phyloP scores from a whole-genome alignment of 2,888 invertebrate genomes.

The Coleophora deauratella region DNA sequence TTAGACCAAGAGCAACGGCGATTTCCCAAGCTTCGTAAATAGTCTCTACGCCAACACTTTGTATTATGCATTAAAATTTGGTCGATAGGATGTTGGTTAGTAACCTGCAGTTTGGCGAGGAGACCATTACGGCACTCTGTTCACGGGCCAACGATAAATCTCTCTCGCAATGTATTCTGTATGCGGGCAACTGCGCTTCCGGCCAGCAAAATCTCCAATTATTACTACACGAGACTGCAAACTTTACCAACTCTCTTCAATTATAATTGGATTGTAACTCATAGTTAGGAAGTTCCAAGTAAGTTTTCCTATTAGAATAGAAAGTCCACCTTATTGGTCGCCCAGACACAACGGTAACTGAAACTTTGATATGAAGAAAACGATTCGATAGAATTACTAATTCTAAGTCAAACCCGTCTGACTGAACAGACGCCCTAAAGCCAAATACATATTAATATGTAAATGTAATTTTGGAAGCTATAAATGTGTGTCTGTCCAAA shows the following conservation, averaged over 20 bases:
- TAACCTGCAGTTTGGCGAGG: conserved; percentile 42
- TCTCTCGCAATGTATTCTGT: conserved; percentile 45
- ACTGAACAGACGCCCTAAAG: conserved; percentile 15
- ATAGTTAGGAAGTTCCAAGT: conserved; percentile 6
- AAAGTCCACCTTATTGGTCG: background rate
- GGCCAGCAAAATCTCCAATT: conserved; percentile 32
- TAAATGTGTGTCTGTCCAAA: conserved; percentile 42
- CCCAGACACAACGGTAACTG: background rate
- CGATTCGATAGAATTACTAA: background rate
- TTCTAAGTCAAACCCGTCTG: background rate
- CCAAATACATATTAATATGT: conserved; percentile 32
- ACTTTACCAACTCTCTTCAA: conserved; percentile 21
- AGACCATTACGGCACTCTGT: conserved; percentile 52
- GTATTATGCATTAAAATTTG: no score
- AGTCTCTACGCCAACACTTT: no score
- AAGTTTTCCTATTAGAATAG: conserved; percentile 2
- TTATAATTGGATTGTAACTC: conserved; percentile 9
- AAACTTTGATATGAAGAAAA: background rate
- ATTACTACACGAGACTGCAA: conserved; percentile 33
- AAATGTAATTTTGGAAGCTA: conserved; percentile 57
- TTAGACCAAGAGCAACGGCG: no score
- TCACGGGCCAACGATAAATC: conserved; percentile 54
- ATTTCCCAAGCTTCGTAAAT: no score
- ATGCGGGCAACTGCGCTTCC: conserved; percentile 36
- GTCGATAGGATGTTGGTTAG: conserved; percentile 1